Conservation (phyloP, 2,888 invertebrate genomes). For the Caenorhabditis wallacei region DNA sequence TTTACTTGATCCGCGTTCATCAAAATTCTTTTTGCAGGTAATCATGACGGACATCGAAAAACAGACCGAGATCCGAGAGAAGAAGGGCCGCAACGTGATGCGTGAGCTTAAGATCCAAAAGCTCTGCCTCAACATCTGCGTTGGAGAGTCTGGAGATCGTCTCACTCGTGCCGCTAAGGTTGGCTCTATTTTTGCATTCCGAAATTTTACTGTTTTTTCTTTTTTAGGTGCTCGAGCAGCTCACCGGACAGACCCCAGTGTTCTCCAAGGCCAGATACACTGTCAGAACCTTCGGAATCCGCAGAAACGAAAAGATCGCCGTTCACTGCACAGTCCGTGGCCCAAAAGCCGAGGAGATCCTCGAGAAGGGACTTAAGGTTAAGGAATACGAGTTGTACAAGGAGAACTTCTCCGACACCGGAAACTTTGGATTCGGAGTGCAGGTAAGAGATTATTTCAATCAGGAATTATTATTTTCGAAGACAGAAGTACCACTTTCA, state of each 20-base stretch:
- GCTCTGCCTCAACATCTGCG: constrained; percentile 98
- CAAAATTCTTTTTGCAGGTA: constrained; percentile 46
- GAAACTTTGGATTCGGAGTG: constrained; percentile 99
- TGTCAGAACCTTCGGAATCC: constrained; percentile 98
- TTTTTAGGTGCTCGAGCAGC: constrained; percentile 88
- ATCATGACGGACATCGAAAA: constrained; percentile 64
- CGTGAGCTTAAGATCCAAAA: constrained; percentile 97
- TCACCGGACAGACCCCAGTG: constrained; percentile 98
- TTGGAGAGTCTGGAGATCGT: constrained; percentile 96
- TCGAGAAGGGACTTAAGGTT: constrained; percentile 97
- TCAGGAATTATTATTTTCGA: neutral
- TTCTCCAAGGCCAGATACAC: constrained; percentile 99
- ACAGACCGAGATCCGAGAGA: constrained; percentile 78
- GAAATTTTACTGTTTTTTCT: neutral
- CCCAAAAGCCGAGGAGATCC: constrained; percentile 98
- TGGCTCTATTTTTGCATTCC: constrained; percentile 86
- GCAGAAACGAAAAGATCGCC: constrained; percentile 99
- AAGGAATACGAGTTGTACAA: constrained; percentile 98
- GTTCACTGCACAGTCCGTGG: constrained; percentile 99
- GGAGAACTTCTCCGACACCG: constrained; percentile 93
- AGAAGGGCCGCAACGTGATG: constrained; percentile 95
- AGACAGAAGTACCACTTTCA: neutral
- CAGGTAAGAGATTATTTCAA: constrained; percentile 55
- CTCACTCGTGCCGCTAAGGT: constrained; percentile 87
- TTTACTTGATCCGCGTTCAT: neutral